A percentile compares a stretch with the other conserved stretches of the same genome.
Conservation (phyloP, 1,140 invertebrate species). For the Brachystomella parvula region DNA sequence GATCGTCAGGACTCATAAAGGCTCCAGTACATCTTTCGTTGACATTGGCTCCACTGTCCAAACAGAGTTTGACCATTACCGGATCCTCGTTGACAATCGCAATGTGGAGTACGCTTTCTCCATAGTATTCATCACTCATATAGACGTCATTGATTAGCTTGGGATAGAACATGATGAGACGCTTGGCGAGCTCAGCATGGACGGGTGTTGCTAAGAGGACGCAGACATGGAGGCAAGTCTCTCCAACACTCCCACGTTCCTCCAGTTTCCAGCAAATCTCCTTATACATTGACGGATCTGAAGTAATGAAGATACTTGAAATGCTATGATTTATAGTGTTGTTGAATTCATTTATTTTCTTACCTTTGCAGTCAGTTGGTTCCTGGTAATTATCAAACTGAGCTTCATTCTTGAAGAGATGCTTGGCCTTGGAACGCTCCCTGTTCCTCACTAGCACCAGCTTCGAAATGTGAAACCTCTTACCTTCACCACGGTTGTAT, state of each 20-base stretch:
- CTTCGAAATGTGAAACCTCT: conserved; percentile 77
- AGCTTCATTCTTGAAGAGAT: conserved; percentile 34
- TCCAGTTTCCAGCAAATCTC: conserved; percentile 88
- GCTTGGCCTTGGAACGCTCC: conserved; percentile 63
- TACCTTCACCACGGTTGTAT: conserved; percentile 85
- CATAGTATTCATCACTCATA: conserved; percentile 92
- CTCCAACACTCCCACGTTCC: conserved; percentile 88
- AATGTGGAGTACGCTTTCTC: conserved; percentile 87
- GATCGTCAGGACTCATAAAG: conserved; percentile 96
- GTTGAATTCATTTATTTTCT: not conserved
- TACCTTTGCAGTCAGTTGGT: conserved; percentile 34
- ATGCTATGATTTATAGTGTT: not conserved
- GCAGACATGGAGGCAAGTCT: conserved; percentile 82
- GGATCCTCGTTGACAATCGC: conserved; percentile 98
- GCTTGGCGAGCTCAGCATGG: conserved; percentile 85
- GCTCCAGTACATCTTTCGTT: conserved; percentile 86
- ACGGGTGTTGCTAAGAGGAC: conserved; percentile 81
- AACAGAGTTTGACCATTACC: conserved; percentile 88
- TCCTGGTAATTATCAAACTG: conserved; percentile 34
- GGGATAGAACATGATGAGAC: conserved; percentile 82
- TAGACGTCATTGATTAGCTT: conserved; percentile 95
- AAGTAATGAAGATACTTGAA: not conserved
- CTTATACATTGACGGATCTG: conserved; percentile 61
- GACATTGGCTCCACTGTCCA: conserved; percentile 83
- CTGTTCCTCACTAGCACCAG: conserved; percentile 79